These are phyloP conservation scores for Amphipoea lucens DNA, from an alignment of 2,888 invertebrate species.

Conservation along the genomic window DNA sequence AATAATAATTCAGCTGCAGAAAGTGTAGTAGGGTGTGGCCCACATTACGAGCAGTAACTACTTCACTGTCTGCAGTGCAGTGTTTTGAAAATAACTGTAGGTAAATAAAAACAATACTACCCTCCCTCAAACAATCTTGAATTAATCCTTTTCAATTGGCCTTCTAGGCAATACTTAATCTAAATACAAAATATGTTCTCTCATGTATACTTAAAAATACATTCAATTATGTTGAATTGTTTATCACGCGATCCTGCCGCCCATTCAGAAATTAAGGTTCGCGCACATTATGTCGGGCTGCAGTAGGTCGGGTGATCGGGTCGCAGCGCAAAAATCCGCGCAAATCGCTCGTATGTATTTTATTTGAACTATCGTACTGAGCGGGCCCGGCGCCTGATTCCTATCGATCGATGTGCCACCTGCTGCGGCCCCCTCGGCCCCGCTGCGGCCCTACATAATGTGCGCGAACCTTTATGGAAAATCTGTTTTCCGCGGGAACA, in stretches of 20 bases:
- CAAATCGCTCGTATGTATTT: too few relatives aligned
- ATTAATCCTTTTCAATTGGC: constrained; percentile 25
- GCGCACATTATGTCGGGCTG: too few relatives aligned
- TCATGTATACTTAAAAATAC: constrained; percentile 61
- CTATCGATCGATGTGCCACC: too few relatives aligned
- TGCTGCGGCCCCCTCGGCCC: too few relatives aligned
- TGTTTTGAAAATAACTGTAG: constrained; percentile 3
- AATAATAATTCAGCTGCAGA: not conserved
- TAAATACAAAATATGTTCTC: constrained; percentile 66
- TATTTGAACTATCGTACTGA: too few relatives aligned
- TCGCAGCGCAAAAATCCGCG: too few relatives aligned
- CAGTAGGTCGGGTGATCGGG: too few relatives aligned
- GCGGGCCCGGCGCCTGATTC: too few relatives aligned
- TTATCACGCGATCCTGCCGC: constrained; percentile 6
- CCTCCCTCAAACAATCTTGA: constrained; percentile 10
- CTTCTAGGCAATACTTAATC: constrained; percentile 57
- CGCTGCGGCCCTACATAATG: too few relatives aligned
- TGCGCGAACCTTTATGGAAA: not conserved
- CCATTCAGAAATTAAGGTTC: constrained; percentile 10
- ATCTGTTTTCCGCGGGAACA: not conserved
- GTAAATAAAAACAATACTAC: constrained; percentile 1
- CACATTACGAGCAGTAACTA: not conserved
- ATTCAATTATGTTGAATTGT: constrained; percentile 18
- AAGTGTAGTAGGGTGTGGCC: not conserved
- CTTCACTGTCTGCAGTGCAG: not conserved